Evolutionary conservation across 1,140 invertebrate genomes (phyloP), one percentile per base, ranked within the genome.

Genomic region (Drosophila rhopaloa): DNA sequence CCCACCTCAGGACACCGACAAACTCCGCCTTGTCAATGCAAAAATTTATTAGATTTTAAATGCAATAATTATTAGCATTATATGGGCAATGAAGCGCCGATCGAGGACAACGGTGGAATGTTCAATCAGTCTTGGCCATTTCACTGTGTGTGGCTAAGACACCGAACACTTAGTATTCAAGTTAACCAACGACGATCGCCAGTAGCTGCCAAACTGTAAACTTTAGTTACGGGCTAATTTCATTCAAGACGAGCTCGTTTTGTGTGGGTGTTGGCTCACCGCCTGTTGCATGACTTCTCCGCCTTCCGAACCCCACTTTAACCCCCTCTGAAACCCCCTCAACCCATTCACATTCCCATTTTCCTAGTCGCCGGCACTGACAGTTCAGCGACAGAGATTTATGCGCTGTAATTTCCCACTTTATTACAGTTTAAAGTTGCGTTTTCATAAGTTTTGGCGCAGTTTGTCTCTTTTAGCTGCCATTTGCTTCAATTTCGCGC

Each of bases 1-100:
- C n/a, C 19, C 57, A 46, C 35, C 38, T 19, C 41, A 62, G 32
- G 41, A 29, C 66, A 63, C 13, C 40, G 29, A 27, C 44, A 55
- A 86, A 85, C 82, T 86, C 78, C 82, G 78, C 57, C 24, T 83
- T 89, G 83, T 88, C 83, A 88, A 88, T 88, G 80, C 84, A 67
- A 48, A 83, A 88, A 90, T 90, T 90, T 90, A 90, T 90, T 90
- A 90, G 82, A 90, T 90, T 90, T 90, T 91, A 90, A 90, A 90
- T 88, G 86, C 88, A 90, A 90, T 91, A 90, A 90, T 90, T 90
- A 90, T 90, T 88, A 78, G 68, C 90, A 88, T 86, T 88, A 85
- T 89, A 89, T 90, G 84, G 85, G 76, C 84, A 89, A 80, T 89
- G 84, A 88, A 89, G 84, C 84, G 83, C 85, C 81, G 61, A 84